A percentile compares a stretch with the other conserved stretches of the same genome.
Conservation (phyloP, 2,113 vertebrate species). For the Cebidichthys violaceus region DNA sequence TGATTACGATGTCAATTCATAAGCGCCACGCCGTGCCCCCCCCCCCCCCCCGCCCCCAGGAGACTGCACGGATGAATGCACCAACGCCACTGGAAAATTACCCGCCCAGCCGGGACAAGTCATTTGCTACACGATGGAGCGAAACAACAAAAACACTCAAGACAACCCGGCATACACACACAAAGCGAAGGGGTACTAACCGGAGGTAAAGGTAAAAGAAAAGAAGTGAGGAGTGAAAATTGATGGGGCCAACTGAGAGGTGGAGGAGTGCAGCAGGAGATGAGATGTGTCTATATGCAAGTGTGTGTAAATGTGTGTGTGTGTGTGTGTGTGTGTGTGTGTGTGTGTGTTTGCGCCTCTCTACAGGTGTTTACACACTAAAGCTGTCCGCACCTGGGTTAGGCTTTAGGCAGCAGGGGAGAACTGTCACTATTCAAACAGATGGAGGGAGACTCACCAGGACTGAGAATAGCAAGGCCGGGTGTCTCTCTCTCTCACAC, state of each 20-base stretch:
- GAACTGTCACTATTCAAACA: slow-evolving; percentile 44
- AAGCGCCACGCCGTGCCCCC: slow-evolving; percentile 30
- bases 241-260: slow-evolving; percentile 11
- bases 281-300: not conserved
- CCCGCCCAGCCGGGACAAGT: slow-evolving; percentile 50
- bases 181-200: slow-evolving; percentile 8
- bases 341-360: slow-evolving; percentile 5
- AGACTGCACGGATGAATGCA: slow-evolving; percentile 69
- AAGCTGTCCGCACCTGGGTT: too few relatives aligned
- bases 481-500: not conserved
- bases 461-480: not conserved
- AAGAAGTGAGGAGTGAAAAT: slow-evolving; percentile 31
- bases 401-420: slow-evolving; percentile 34
- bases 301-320: too few relatives aligned
- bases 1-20: slow-evolving; percentile 75
- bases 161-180: slow-evolving; percentile 2
- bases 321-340: not conserved
- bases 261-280: not conserved
- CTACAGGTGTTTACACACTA: slow-evolving; percentile 28
- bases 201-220: slow-evolving; percentile 11
- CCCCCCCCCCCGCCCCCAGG: slow-evolving; percentile 20
- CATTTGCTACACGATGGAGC: slow-evolving; percentile 53
- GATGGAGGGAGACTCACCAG: slow-evolving; percentile 30
- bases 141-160: slow-evolving; percentile 44
- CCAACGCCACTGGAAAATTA: slow-evolving; percentile 65